These are phyloP conservation scores for Chymomyza caudatula DNA, from an alignment of 2,888 invertebrate genomes.

Conservation along the genomic window DNA sequence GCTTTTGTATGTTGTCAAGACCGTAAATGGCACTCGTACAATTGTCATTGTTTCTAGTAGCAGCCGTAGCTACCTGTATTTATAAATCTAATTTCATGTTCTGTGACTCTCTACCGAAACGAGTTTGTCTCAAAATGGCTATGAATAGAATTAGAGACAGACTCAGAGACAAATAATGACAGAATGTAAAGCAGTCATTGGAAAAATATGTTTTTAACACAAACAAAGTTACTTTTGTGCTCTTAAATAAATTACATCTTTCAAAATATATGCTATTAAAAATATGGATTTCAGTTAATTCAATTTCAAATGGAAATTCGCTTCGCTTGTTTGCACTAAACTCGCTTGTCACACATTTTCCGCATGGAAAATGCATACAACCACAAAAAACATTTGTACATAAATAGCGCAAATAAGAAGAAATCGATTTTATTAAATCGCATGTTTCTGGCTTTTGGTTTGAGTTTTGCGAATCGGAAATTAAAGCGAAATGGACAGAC, in stretches of 20 bases:
- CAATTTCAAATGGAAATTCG: no score
- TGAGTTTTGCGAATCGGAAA: no score
- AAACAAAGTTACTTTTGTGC: no score
- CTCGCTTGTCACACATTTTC: neutral
- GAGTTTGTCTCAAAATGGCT: neutral
- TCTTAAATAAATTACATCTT: no score
- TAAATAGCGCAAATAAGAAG: neutral
- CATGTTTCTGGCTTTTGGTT: neutral
- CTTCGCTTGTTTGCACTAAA: neutral
- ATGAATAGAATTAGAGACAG: neutral
- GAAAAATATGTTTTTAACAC: neutral
- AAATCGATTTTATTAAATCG: neutral
- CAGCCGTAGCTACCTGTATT: neutral
- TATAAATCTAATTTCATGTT: neutral
- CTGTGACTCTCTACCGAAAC: neutral
- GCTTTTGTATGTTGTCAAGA: slow-evolving; percentile 1
- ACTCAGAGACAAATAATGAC: neutral
- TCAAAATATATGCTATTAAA: neutral
- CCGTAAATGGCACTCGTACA: neutral
- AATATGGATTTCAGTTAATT: neutral
- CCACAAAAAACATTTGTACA: neutral
- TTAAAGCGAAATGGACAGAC: neutral
- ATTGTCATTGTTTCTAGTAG: neutral
- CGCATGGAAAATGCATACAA: neutral
- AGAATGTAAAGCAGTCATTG: neutral